Evolutionary conservation across 2,797 vertebrate species (phyloP).

Genomic region (Alosa sapidissima): DNA sequence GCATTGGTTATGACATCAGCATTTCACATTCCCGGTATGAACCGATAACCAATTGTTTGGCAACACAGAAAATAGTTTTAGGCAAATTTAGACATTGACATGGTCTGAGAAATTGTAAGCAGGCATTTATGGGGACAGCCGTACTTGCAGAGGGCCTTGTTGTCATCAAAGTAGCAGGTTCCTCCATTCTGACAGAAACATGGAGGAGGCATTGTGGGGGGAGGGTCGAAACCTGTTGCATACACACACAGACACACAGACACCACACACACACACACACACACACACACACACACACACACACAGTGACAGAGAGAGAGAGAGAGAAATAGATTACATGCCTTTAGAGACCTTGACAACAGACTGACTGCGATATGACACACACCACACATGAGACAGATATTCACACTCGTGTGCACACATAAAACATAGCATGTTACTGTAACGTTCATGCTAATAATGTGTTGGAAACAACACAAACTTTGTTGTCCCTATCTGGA

Average conservation of each 20-base stretch:
- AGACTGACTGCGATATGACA: background rate
- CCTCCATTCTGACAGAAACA: constrained; percentile 71
- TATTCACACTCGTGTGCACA: too few relatives aligned
- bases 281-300: constrained; percentile 8
- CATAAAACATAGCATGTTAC: too few relatives aligned
- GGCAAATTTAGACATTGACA: background rate
- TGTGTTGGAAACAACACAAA: too few relatives aligned
- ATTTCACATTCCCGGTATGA: background rate
- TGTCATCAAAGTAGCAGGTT: constrained; percentile 70
- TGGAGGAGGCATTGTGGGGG: constrained; percentile 68
- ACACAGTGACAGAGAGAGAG: background rate
- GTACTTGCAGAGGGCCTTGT: constrained; percentile 73
- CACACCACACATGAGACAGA: too few relatives aligned
- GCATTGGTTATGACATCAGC: background rate
- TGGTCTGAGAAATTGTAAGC: background rate
- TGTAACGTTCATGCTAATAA: too few relatives aligned
- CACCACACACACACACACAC: background rate
- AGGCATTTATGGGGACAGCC: constrained; percentile 17
- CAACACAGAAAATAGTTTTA: background rate
- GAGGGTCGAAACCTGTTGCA: constrained; percentile 64
- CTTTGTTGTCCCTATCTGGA: too few relatives aligned
- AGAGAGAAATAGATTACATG: background rate
- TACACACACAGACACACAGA: background rate
- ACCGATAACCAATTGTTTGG: background rate
- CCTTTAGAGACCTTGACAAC: background rate